Conservation (phyloP, 2,113 vertebrate genomes). For the Rhodinocichla rosea region DNA sequence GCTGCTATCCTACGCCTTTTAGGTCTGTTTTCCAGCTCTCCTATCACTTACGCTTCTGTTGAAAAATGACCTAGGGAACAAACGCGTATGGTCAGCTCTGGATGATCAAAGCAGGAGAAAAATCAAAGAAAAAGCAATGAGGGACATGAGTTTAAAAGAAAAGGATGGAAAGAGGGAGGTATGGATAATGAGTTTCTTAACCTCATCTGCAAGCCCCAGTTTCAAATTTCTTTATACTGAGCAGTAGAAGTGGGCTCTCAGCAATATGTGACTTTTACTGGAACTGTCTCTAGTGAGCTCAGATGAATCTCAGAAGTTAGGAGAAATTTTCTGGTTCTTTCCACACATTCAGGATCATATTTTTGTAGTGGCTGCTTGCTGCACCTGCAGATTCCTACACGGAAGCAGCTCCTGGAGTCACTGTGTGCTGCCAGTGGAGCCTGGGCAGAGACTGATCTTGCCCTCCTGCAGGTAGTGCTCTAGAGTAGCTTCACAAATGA, state of each 20-base stretch:
- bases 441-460: neutral
- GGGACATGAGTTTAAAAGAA: neutral
- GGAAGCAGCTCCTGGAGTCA: neutral
- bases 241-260: neutral
- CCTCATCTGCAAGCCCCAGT: neutral
- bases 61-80: neutral
- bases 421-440: neutral
- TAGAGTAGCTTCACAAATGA: neutral
- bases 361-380: neutral
- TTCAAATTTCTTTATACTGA: neutral
- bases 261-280: neutral
- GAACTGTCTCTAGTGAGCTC: neutral
- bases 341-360: neutral
- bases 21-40: neutral
- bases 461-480: neutral
- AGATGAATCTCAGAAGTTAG: neutral
- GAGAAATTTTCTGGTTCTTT: neutral
- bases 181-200: neutral
- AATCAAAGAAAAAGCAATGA: conserved; percentile 18
- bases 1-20: neutral
- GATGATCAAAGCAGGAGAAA: neutral
- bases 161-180: neutral
- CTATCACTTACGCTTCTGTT: neutral
- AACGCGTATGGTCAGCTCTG: neutral
- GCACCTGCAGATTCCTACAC: neutral